Percentiles rank a stretch among this genome's conserved stretches.
Evolutionary conservation across 2,113 vertebrate genomes (phyloP).

Genomic region (Cephalopterus ornatus): DNA sequence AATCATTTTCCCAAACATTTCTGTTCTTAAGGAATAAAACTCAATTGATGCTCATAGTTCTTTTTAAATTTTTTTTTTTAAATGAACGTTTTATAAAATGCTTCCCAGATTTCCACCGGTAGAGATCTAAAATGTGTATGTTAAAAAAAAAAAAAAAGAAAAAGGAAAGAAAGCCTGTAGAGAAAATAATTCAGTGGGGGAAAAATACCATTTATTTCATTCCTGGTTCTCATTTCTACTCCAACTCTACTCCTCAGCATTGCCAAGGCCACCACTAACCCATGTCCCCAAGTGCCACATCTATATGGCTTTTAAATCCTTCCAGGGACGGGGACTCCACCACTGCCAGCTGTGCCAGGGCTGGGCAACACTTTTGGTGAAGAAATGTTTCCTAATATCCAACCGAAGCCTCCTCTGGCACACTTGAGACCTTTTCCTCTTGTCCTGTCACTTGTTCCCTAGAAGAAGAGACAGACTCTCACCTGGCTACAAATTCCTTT

Average conservation of each 20-base stretch:
- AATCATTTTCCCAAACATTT: not conserved
- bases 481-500: not conserved
- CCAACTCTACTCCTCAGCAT: not conserved
- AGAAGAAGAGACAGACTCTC: fast-evolving
- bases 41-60: not conserved
- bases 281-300: not conserved
- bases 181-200: not conserved
- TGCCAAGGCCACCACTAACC: not conserved
- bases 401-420: not conserved
- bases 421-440: fast-evolving
- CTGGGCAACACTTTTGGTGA: not conserved
- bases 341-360: not conserved
- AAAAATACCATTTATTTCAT: not conserved
- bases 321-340: not conserved
- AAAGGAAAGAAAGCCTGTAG: not conserved
- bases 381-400: not conserved
- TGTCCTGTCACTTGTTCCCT: not conserved
- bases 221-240: not conserved
- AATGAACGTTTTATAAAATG: not conserved
- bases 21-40: not conserved
- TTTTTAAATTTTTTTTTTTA: not conserved
- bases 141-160: not conserved
- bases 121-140: not conserved
- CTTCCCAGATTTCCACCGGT: not conserved
- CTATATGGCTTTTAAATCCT: not conserved